A percentile compares a stretch with the other conserved stretches of the same genome.
These are phyloP conservation scores for Tolmerus cingulatus DNA, from an alignment of 2,888 invertebrate species.

Conservation along the genomic window DNA sequence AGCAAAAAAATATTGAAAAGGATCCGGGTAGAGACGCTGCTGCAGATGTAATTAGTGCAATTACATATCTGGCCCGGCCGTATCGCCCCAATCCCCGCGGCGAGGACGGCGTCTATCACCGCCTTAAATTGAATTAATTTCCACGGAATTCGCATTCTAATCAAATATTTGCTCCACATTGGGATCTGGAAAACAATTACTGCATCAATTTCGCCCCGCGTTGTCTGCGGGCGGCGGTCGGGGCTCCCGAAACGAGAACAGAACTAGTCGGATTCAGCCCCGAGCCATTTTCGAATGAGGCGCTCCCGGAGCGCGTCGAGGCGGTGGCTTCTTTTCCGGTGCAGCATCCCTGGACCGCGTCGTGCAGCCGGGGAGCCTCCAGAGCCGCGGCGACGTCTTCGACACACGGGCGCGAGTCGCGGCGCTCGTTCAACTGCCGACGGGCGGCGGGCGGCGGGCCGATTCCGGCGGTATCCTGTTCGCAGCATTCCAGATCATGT, in stretches of 20 bases:
- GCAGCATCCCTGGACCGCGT: not conserved
- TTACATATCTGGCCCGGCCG: not conserved
- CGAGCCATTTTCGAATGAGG: not conserved
- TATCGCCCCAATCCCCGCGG: not conserved
- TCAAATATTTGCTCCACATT: slow-evolving; percentile 27
- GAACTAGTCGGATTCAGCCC: not conserved
- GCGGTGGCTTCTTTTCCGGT: not conserved
- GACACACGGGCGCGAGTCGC: not conserved
- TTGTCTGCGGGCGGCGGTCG: not conserved
- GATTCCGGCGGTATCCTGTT: not conserved
- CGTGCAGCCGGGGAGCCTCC: not conserved
- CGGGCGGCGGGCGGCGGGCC: not conserved
- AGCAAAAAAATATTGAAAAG: not conserved
- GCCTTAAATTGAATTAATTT: slow-evolving; percentile 21
- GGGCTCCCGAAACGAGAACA: not conserved
- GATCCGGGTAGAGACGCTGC: not conserved
- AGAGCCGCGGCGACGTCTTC: not conserved
- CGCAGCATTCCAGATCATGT: slow-evolving; percentile 9
- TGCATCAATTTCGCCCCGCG: slow-evolving; percentile 9
- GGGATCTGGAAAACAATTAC: slow-evolving; percentile 26
- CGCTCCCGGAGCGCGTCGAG: not conserved
- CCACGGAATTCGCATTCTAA: slow-evolving; percentile 31
- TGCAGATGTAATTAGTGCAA: not conserved
- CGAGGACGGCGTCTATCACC: not conserved
- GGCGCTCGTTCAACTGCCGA: not conserved